phyloP scores from a whole-genome alignment of 2,888 invertebrate species.

The Drosophila lutescens region DNA sequence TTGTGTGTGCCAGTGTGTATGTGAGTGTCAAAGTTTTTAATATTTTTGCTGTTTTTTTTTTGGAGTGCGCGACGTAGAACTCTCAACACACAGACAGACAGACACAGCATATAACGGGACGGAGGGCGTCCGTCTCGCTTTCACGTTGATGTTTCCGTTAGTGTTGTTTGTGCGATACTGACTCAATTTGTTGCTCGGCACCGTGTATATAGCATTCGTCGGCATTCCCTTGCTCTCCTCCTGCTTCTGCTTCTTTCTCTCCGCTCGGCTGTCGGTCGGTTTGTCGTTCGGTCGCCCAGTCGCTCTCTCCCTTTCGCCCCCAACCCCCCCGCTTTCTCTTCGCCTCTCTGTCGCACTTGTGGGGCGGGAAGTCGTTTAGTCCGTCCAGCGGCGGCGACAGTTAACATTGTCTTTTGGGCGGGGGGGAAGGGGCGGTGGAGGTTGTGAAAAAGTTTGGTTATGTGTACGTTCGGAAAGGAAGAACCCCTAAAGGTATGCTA shows the following conservation, averaged over 20 bases:
- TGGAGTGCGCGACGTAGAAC: conserved; percentile 45
- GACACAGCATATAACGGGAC: conserved; percentile 42
- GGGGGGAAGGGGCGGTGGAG: background rate
- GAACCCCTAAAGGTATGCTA: conserved; percentile 38
- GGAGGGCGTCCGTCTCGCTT: conserved; percentile 67
- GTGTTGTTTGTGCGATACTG: conserved; percentile 83
- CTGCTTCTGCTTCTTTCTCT: conserved; percentile 1
- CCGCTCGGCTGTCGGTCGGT: conserved; percentile 38
- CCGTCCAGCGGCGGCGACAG: conserved; percentile 28
- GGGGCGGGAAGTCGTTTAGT: conserved; percentile 28
- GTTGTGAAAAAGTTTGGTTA: background rate
- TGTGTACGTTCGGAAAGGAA: background rate
- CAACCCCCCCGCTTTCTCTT: background rate
- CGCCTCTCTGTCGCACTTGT: conserved; percentile 22
- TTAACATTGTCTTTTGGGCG: conserved; percentile 19
- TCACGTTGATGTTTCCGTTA: conserved; percentile 81
- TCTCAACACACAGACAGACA: conserved; percentile 32
- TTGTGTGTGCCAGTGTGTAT: conserved; percentile 13
- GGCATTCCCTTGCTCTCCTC: conserved; percentile 23
- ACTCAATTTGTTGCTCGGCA: conserved; percentile 80
- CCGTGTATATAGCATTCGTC: conserved; percentile 62
- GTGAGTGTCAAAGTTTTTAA: conserved; percentile 17
- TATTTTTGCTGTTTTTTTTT: conserved; percentile 3
- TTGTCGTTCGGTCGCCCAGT: conserved; percentile 27
- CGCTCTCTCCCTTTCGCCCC: conserved; percentile 19